Conservation (phyloP, 1,140 invertebrate species). For the Polyergus mexicanus region DNA sequence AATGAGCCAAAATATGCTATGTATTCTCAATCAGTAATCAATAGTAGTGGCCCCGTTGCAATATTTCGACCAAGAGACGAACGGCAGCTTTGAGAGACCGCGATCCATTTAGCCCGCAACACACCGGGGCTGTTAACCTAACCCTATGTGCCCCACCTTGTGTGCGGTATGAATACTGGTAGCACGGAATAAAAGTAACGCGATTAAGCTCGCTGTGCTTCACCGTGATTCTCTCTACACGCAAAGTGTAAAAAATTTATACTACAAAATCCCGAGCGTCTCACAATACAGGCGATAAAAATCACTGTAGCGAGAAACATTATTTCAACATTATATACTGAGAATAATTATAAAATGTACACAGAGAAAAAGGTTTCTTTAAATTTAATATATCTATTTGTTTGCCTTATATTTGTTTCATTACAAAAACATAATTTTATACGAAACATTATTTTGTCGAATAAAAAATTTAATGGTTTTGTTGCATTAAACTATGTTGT, state of each 20-base stretch:
- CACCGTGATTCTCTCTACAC: conserved; percentile 35
- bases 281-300: neutral
- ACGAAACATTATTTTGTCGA: too few species aligned
- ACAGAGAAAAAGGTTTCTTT: too few species aligned
- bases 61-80: conserved; percentile 35
- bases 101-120: conserved; percentile 36
- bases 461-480: too few species aligned
- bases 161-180: neutral
- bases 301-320: neutral
- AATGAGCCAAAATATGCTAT: conserved; percentile 34
- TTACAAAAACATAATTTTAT: too few species aligned
- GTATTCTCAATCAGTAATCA: conserved; percentile 52
- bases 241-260: conserved; percentile 26
- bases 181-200: conserved; percentile 25
- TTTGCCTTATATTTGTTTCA: too few species aligned
- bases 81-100: conserved; percentile 18
- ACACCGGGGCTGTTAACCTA: conserved; percentile 12
- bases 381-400: too few species aligned
- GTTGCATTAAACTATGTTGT: too few species aligned
- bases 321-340: too few species aligned
- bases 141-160: neutral
- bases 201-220: conserved; percentile 22
- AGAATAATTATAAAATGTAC: neutral
- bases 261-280: neutral
- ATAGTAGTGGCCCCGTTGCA: conserved; percentile 25